These are phyloP conservation scores for Coccyzus lansbergi DNA, from an alignment of 2,797 vertebrate genomes.

Conservation along the genomic window DNA sequence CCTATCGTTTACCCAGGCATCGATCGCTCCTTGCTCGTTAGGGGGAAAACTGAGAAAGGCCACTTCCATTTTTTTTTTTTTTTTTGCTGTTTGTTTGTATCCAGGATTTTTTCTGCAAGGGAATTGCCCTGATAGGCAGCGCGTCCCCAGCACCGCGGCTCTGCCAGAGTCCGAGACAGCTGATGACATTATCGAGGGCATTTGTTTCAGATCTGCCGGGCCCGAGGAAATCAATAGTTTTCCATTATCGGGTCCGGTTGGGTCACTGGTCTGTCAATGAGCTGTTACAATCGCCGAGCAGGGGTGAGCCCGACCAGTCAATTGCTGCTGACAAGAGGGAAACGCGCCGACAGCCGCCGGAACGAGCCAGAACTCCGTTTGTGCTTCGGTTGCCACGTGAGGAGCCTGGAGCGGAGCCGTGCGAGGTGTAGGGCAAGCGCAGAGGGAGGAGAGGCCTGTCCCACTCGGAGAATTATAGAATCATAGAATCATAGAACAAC, in stretches of 20 bases:
- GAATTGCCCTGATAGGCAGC: conserved; percentile 46
- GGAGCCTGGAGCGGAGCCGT: conserved; percentile 81
- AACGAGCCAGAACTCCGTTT: conserved; percentile 96
- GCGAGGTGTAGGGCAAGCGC: conserved; percentile 76
- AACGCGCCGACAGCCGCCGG: conserved; percentile 91
- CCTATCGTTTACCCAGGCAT: background rate
- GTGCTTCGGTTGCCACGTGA: conserved; percentile 86
- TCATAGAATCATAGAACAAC: too few species aligned
- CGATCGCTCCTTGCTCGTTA: background rate
- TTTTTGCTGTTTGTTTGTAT: background rate
- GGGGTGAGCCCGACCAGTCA: conserved; percentile 89
- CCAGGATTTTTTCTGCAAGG: background rate
- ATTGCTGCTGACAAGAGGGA: conserved; percentile 95
- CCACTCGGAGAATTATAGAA: background rate
- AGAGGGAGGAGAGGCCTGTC: conserved; percentile 54
- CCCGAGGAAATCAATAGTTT: conserved; percentile 97
- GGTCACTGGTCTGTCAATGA: conserved; percentile 99
- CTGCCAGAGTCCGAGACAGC: conserved; percentile 74
- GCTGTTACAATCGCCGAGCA: conserved; percentile 89
- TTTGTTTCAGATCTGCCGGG: conserved; percentile 85
- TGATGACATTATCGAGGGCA: conserved; percentile 82
- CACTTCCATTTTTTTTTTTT: background rate
- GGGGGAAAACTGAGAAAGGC: conserved; percentile 12
- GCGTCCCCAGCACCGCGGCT: conserved; percentile 66
- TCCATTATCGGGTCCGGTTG: conserved; percentile 96